These are phyloP conservation scores for Danaus plexippus DNA, from an alignment of 1,140 invertebrate genomes.

Conservation along the genomic window DNA sequence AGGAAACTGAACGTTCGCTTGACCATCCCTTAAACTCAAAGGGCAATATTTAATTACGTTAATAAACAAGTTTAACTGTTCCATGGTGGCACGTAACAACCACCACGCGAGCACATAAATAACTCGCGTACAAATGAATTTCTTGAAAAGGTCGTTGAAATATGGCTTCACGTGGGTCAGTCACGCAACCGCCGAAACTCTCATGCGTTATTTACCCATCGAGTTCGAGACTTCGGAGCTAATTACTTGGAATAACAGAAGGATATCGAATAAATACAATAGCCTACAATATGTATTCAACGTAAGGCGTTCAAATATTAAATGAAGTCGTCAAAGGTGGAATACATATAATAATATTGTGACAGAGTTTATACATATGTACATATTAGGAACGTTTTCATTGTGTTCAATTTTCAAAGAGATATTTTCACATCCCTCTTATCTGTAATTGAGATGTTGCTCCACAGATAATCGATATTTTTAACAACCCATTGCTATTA, in stretches of 20 bases:
- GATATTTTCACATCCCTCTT: constrained; percentile 11
- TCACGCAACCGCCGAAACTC: constrained; percentile 41
- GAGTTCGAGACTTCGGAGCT: no score
- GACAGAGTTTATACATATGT: no score
- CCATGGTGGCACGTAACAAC: constrained; percentile 26
- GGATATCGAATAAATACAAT: no score
- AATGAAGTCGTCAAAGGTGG: no score
- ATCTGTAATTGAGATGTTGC: constrained; percentile 24
- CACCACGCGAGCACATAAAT: constrained; percentile 53
- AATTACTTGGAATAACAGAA: no score
- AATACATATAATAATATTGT: no score
- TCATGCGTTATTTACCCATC: constrained; percentile 6
- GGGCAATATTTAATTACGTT: constrained; percentile 26
- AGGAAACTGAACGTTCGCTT: no score
- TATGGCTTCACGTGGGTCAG: constrained; percentile 41
- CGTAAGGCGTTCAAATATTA: no score
- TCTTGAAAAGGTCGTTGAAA: constrained; percentile 60
- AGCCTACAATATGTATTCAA: no score
- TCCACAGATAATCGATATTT: constrained; percentile 27
- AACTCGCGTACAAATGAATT: constrained; percentile 51
- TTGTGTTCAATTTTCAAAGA: no score
- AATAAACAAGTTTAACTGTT: constrained; percentile 49
- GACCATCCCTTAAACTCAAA: neutral
- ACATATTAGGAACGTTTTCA: no score
- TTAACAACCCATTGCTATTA: constrained; percentile 27